Evolutionary conservation across 2,113 vertebrate species (phyloP).

Genomic region (Rhea americana): DNA sequence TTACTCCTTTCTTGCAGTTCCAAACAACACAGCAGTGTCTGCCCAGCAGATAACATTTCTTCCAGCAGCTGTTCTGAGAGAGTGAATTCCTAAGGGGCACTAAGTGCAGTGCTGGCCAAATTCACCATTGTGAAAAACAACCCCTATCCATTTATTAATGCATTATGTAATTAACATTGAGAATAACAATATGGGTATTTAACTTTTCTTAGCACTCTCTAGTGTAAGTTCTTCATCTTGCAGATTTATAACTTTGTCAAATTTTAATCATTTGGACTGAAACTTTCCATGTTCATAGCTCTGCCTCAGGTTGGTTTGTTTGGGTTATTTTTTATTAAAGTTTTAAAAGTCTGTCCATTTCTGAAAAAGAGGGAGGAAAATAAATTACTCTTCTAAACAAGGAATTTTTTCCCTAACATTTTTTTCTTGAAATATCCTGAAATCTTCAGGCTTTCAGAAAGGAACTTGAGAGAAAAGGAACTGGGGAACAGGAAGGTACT

Average conservation of each 20-base stretch:
- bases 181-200: constrained; percentile 31
- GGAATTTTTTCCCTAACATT: constrained; percentile 20
- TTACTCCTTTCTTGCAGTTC: constrained; percentile 16
- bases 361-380: constrained; percentile 39
- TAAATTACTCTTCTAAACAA: constrained; percentile 44
- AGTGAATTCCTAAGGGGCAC: constrained; percentile 26
- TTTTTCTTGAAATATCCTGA: constrained; percentile 49
- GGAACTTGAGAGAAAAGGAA: constrained; percentile 16
- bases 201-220: constrained; percentile 22
- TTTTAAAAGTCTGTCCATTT: constrained; percentile 44
- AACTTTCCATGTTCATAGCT: not conserved
- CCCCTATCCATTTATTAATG: constrained; percentile 16
- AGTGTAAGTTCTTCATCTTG: constrained; percentile 13
- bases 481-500: constrained; percentile 3
- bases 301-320: not conserved
- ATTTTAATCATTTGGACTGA: constrained; percentile 29
- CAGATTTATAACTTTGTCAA: constrained; percentile 49
- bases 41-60: constrained; percentile 45
- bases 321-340: constrained; percentile 2
- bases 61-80: constrained; percentile 40
- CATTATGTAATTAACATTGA: constrained; percentile 42
- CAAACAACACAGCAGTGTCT: constrained; percentile 36
- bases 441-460: not conserved
- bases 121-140: constrained; percentile 34
- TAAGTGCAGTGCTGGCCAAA: constrained; percentile 14